Evolutionary conservation across 2,797 vertebrate genomes (phyloP), one percentile per base, ranked within the genome.

Genomic region (Chromis chromis): DNA sequence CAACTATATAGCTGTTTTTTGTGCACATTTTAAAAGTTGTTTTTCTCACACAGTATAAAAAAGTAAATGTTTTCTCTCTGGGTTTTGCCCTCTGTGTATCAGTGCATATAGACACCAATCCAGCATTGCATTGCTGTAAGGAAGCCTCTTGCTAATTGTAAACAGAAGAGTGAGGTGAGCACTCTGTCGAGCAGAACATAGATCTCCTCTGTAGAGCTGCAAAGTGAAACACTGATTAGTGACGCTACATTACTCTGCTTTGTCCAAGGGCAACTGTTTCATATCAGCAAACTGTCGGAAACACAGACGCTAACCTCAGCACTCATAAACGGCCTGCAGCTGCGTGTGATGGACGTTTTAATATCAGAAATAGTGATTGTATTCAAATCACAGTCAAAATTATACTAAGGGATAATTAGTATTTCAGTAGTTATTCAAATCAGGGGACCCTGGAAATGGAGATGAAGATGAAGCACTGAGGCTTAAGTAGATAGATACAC

Each of bases 181-280:
- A 79, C 61, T 85, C 88, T 78, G 74, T 82, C 65, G 78, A 87
- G 89, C 84, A 86, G 82, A 90, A 88, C 86, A 79, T 78, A 74
- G 81, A 91, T 87, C 88, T 90, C 85, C 82, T 88, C 84, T 86
- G 79, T 76, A 67, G 80, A 76, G 82, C 80, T 27, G 74, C 77
- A 75, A 87, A 89, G 84, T 88, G 87, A 91, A 93, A 90, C 83
- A 60, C 88, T 93, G 90, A 93, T 94, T 93, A 93, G 91, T 89
- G 79, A 92, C 72, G 90, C 82, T 92, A 92, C 91, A 93, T 93
- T 94, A 94, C 85, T 88, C 83, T 62, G 66, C 82, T 88, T 92
- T 91, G 89, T 91, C 89, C 91, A 92, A 93, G 92, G 92, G 92
- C 92, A 90, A 92, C 89, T 80, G 86, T 83, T 92, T 91, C 92